Base-by-base conservation (phyloP, 2,888 invertebrate genomes). In the Cataglyphis livida region DNA sequence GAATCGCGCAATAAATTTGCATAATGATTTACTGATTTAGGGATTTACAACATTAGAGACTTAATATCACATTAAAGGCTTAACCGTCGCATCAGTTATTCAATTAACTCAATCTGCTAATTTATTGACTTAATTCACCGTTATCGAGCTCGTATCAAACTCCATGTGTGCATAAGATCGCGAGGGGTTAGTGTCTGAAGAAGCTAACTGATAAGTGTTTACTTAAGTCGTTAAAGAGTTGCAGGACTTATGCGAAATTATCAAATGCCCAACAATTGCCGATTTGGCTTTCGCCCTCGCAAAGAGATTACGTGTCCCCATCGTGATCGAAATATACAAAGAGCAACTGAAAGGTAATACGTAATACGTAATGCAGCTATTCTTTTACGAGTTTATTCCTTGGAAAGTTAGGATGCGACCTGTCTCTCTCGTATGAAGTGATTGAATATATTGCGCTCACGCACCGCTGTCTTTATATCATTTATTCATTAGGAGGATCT, bases 81-180 rank as follows among this genome's bases (percentile, higher is more conserved):
- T 28, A 28, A 35, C 61, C 15, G 38, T 12, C 18, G 70, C 76
- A 81, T 48, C 61, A 57, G 15, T 64, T 59, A 25, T 85, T 82
- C 82, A 73, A 74, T 65, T 65, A 62, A 82, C 61, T 79, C 65
- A 48, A 84, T 65, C 73, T 57, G 73, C 71, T 85, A 85, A 21
- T 78, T 70, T 61, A 7, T n/a, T 25, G 66, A 84, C 66, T 82
- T 84, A 84, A 87, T 84, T 82, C 57, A 35, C 44, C 48, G 73
- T 73, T 81, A 76, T 87, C 73, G 68, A 73, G 59, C 87, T 84
- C 48, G 68, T 61, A 73, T 76, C 75, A 44, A 1, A 28, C 25
- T 28, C 1, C 1, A 28, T 1, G 74, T 73, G 51, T 57, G 57
- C 62, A 65, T 81, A n/a, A 1, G 35, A 5, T 79, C 28, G 54